A percentile compares a stretch with the other conserved stretches of the same genome.
Conservation (phyloP, 2,797 vertebrate species). For the Potorous gilbertii region DNA sequence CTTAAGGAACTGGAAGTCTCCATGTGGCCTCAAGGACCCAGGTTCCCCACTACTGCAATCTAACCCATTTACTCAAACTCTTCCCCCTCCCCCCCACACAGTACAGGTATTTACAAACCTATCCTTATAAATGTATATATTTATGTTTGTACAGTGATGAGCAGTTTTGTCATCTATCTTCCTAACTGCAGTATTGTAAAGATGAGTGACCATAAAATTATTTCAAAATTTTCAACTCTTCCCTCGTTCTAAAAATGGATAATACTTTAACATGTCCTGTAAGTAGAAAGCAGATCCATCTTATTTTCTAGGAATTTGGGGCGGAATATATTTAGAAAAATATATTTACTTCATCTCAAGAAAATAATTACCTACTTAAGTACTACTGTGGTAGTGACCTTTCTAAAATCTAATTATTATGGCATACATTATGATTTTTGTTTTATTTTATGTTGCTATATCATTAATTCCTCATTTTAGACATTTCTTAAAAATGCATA, state of each 20-base stretch:
- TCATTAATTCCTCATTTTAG: slow-evolving; percentile 25
- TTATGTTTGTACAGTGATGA: neutral
- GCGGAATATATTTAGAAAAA: slow-evolving; percentile 38
- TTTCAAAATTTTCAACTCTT: neutral
- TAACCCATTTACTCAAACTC: neutral
- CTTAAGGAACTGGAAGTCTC: no score
- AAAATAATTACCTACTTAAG: neutral
- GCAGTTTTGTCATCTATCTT: neutral
- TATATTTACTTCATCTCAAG: neutral
- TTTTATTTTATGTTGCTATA: slow-evolving; percentile 39
- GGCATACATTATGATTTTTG: slow-evolving; percentile 35
- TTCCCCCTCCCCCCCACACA: neutral
- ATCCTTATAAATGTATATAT: neutral
- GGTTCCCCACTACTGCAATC: neutral
- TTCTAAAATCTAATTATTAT: slow-evolving; percentile 18
- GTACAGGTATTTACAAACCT: neutral
- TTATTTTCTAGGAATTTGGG: slow-evolving; percentile 6
- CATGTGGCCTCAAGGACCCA: no score
- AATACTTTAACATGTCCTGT: neutral
- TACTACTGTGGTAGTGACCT: slow-evolving; percentile 3
- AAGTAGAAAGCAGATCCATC: slow-evolving; percentile 4
- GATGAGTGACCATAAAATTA: neutral
- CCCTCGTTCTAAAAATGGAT: neutral
- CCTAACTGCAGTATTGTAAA: neutral
- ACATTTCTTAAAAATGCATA: slow-evolving; percentile 57